Base-by-base conservation (phyloP, 2,113 vertebrate genomes). In the Beaufortia kweichowensis region DNA sequence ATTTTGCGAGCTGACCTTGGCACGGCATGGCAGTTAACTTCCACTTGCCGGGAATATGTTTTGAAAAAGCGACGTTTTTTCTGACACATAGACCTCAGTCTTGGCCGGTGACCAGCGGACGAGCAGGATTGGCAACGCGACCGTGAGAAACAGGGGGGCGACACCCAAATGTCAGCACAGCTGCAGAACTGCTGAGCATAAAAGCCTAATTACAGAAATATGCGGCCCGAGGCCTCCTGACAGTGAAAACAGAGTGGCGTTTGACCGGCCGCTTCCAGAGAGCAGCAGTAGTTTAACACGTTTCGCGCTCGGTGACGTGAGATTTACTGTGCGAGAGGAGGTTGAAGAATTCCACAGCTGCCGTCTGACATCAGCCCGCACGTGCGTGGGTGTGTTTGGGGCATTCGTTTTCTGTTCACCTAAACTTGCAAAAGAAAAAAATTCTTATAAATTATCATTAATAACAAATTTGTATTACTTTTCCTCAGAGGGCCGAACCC, bases 121-220 rank as follows among this genome's bases (percentile, higher is more conserved):
- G 77, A 87, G 81, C 84, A 63, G 87, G 86, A 85, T 91, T 94
- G 93, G 94, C 94, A 92, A 85, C 81, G 6, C 83, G 91, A 94
- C 93, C 93, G 94, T 96, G 95, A 94, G 95, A 96, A 95, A 94
- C 81, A 90, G 85, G 92, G 94, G 94, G 94, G 93, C 93, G 92
- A 94, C 91, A 92, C 91, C 91, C 92, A 83, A 91, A 94, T 94
- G 94, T 95, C 94, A 94, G 93, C 93, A 93, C 95, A 95, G 95
- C 95, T 95, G 95, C 94, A 91, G 88, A 93, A 94, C 90, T 92
- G 92, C 92, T 93, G 90, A 94, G 93, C 93, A 92, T 89, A 93
- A 93, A 93, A 88, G 92, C 90, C 92, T 94, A 93, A 96, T 95
- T 94, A 93, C 90, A 92, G 91, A 95, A 95, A 93, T 93, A 95